Percentiles rank a stretch among this genome's conserved stretches.
These are phyloP conservation scores for Brachirus orientalis DNA, from an alignment of 2,113 vertebrate species.

Conservation along the genomic window DNA sequence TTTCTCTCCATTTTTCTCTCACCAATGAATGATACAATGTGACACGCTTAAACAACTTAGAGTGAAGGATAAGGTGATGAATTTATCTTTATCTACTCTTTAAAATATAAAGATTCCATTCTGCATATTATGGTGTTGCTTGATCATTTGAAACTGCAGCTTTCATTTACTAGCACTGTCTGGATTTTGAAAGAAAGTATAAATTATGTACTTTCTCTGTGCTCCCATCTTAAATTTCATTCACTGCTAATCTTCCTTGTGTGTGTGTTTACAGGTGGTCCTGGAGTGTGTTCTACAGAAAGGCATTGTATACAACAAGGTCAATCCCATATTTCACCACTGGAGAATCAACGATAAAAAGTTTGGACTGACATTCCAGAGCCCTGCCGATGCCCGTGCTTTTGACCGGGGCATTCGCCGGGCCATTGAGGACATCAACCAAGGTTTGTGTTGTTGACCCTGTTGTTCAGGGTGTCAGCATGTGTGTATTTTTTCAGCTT, in stretches of 20 bases:
- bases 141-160: background rate
- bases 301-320: slow-evolving; percentile 97
- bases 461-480: too few relatives aligned
- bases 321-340: slow-evolving; percentile 99
- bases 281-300: slow-evolving; percentile 97
- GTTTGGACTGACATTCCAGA: slow-evolving; percentile 99
- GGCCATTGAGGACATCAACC: slow-evolving; percentile 95
- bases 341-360: slow-evolving; percentile 99
- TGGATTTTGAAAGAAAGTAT: background rate
- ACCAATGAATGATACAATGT: slow-evolving; percentile 32
- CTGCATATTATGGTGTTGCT: background rate
- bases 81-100: slow-evolving; percentile 25
- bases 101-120: slow-evolving; percentile 22
- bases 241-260: background rate
- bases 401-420: slow-evolving; percentile 97
- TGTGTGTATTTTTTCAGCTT: slow-evolving; percentile 2
- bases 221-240: background rate
- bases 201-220: background rate
- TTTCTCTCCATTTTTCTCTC: slow-evolving; percentile 3
- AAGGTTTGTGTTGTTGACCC: slow-evolving; percentile 77
- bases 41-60: slow-evolving; percentile 50
- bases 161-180: background rate
- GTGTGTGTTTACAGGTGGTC: slow-evolving; percentile 87
- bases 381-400: slow-evolving; percentile 97
- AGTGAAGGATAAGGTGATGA: slow-evolving; percentile 19